Evolutionary conservation across 2,888 invertebrate genomes (phyloP), one percentile per base, ranked within the genome.

Genomic region (Philopedon plagiatum): DNA sequence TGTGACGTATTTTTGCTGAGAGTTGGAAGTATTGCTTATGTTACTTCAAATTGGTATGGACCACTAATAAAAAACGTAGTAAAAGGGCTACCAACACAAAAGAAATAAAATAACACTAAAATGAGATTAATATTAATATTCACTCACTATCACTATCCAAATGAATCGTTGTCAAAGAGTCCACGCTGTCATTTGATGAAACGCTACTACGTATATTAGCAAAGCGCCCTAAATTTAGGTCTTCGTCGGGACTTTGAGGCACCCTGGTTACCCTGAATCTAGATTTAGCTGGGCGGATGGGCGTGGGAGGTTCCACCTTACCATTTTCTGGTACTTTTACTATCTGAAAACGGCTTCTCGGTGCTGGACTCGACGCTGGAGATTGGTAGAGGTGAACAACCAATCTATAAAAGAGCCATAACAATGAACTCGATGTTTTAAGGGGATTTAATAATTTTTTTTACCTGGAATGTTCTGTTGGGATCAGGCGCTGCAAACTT

Each of bases 101-200:
- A 49, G 23, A 65, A 54, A 57, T 29, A 65, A 49, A 13, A 21
- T 4, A 60, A 26, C 32, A 29, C 37, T 23, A 44, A 64, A 67
- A 61, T 58, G 44, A 57, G 58, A 58, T 63, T 65, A 49, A 61
- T 51, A 29, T 21, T 11, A 29, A 18, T 62, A 71, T 65, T 75
- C 73, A 78, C 71, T 80, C 80, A 76, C 79, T 79, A 69, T 80
- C 80, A 32, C 75, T 78, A 65, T 80, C 80, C 58, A 81, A 75
- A 74, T 79, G 81, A 63, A 78, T 67, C 18, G 76, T 76, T 66
- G 77, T 76, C 49, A 82, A 76, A 13, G 81, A 81, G 67, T 82
- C 82, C 62, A 81, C 78, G 73, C 82, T 82, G 71, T 82, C 81
- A 74, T 80, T 82, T 21, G 82, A 81, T 7, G 82, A 82, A 19